Base-by-base conservation (phyloP, 2,797 vertebrate species). In the Halcyon smyrnensis region DNA sequence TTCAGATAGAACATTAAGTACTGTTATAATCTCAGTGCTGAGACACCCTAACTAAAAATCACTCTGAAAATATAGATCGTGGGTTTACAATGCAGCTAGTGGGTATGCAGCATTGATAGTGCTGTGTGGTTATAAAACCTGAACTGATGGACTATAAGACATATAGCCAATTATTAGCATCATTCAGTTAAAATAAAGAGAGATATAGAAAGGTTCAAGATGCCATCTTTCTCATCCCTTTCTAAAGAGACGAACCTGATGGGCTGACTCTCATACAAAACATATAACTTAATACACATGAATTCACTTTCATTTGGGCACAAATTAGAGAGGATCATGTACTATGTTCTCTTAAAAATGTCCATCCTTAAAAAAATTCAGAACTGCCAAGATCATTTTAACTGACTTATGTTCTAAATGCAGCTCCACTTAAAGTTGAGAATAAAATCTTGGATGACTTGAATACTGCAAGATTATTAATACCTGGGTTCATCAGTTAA, bases 281-380 rank as follows among this genome's bases (percentile, higher is more conserved):
- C 7, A 16, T 24, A 2, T 5, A 54, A 39, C 8, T 60, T n/a
- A 34, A 73, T 34, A 68, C 7, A 9, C 4, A 9, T 17, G 8
- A 56, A 54, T 64, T 68, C 6, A 23, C 34, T 68, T 68, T 41
- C 53, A 11, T 63, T n/a, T n/a, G 41, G n/a, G 16, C 14, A 36
- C 0, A 0, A 67, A 32, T 56, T 50, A 37, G 53, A 75, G 48
- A 57, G 5, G 34, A 83, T 51, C 6, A 2, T 12, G 5, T 24
- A 37, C 15, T 36, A 9, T 6, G 5, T 2, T 30, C 24, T 71
- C 34, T 41, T 69, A 65, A 83, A 69, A 74, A 41, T 8, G 11
- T 78, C 21, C 9, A 74, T 36, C 23, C 20, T 84, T 39, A 23
- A 37, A 67, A 51, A 41, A 15, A 23, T 3, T 64, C 60, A 64